Evolutionary conservation across 2,888 invertebrate genomes (phyloP), one percentile per base, ranked within the genome.

Genomic region (Limenitis camilla): DNA sequence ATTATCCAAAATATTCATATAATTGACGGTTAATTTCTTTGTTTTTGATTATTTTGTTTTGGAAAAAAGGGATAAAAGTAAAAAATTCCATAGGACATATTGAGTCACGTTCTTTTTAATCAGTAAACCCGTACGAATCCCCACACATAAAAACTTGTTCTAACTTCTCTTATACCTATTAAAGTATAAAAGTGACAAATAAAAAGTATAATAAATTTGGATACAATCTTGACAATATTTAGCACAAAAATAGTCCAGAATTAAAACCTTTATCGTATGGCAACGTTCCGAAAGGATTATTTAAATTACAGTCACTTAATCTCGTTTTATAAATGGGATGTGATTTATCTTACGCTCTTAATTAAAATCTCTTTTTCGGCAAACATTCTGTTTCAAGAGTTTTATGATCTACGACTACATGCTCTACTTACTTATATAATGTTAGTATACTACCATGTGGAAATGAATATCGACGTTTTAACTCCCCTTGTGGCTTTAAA

Each of bases 261-360:
- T 47, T 47, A 47, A 39, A 47, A n/a, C n/a, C 47, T 31, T 47
- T 27, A 27, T 47, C 31, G 39, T 39, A 39, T 32, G 31, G 19
- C 39, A 32, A 48, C 33, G 40, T 33, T 51, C 40, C 43, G 36
- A 51, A 51, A 39, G 38, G 57, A 57, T 54, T 56, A 55, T 58
- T 60, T 58, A 58, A 60, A 58, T 60, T 58, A 55, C 50, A 55
- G 51, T 45, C 53, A 43, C 56, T 58, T 49, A 58, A 53, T 53
- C 50, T 49, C 45, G 39, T 32, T 56, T 44, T 52, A 56, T 53
- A 51, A 56, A 58, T 58, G 56, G 40, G 50, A 47, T 54, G 56
- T 52, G 53, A 49, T 56, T 51, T 56, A 60, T 56, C 55, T 58
- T 56, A 54, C 45, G 48, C 43, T 54, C 46, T 49, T 52, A 52